Conservation (phyloP, 2,888 invertebrate genomes). For the Mellilla xanthometata region DNA sequence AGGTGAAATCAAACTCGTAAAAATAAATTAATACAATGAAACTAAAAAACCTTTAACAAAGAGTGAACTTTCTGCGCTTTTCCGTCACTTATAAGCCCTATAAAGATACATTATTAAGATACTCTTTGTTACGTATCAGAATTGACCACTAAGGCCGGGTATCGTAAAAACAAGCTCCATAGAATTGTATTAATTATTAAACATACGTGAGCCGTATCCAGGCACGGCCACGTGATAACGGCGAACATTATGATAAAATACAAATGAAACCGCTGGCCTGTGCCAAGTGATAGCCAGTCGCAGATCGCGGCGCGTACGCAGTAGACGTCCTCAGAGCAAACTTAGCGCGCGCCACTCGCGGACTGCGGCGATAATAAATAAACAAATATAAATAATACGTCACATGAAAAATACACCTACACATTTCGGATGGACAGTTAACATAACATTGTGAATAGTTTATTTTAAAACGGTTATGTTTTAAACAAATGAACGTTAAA, state of each 20-base stretch:
- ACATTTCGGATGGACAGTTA: constrained; percentile 9
- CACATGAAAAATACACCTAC: constrained; percentile 15
- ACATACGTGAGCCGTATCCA: constrained; percentile 39
- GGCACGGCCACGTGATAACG: constrained; percentile 65
- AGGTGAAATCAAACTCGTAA: too few relatives aligned
- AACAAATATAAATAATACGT: neutral
- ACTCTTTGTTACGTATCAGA: constrained; percentile 15
- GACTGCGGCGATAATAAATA: constrained; percentile 28
- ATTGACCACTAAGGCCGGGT: constrained; percentile 16
- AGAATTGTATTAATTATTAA: constrained; percentile 37
- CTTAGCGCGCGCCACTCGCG: constrained; percentile 59
- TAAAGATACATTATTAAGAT: too few relatives aligned
- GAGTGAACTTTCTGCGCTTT: too few relatives aligned
- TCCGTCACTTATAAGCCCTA: too few relatives aligned
- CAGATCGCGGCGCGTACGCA: constrained; percentile 51
- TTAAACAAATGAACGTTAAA: constrained; percentile 61
- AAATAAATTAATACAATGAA: too few relatives aligned
- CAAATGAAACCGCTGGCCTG: constrained; percentile 70
- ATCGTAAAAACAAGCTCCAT: constrained; percentile 22
- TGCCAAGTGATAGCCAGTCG: constrained; percentile 71
- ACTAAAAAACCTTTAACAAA: too few relatives aligned
- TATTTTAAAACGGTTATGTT: constrained; percentile 3
- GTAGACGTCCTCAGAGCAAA: constrained; percentile 51
- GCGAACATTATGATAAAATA: constrained; percentile 66
- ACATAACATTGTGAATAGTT: neutral